These are phyloP conservation scores for Lates japonicus DNA, from an alignment of 2,797 vertebrate species.

Conservation along the genomic window DNA sequence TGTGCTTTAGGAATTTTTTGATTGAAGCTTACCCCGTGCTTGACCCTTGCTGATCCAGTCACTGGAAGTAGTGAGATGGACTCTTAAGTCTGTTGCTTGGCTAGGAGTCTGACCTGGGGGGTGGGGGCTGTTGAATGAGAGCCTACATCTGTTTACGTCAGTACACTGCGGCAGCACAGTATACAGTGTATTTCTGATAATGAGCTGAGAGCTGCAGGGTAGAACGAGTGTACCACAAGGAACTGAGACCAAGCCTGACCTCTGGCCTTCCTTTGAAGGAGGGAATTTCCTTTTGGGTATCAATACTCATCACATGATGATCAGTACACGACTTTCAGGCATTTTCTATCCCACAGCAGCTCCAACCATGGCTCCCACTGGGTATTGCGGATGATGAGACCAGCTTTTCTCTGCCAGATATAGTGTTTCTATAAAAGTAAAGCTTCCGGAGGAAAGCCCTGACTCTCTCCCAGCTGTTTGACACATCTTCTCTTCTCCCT, in stretches of 20 bases:
- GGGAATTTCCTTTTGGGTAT: conserved; percentile 21
- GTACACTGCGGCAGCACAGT: conserved; percentile 9
- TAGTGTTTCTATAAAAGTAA: conserved; percentile 54
- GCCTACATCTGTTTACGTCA: conserved; percentile 51
- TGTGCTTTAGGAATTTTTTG: conserved; percentile 77
- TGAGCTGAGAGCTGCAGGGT: neutral
- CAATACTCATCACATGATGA: conserved; percentile 34
- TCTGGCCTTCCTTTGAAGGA: conserved; percentile 42
- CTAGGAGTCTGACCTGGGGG: conserved; percentile 26
- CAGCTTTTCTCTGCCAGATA: conserved; percentile 31
- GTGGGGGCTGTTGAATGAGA: conserved; percentile 49
- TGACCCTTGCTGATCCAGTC: conserved; percentile 73
- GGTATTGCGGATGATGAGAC: conserved; percentile 10
- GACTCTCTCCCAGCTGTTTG: conserved; percentile 53
- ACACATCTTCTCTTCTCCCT: conserved; percentile 61
- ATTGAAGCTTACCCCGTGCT: conserved; percentile 76
- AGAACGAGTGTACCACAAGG: conserved; percentile 21
- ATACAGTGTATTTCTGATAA: conserved; percentile 11
- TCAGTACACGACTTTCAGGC: conserved; percentile 10
- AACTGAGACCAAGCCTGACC: conserved; percentile 33
- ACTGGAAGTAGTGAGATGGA: conserved; percentile 55
- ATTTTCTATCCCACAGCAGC: neutral
- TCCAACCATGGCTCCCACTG: neutral
- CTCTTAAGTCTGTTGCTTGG: conserved; percentile 54
- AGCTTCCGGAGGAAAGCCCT: conserved; percentile 46